Conservation (phyloP, 2,888 invertebrate genomes). For the Cheilosia grossa region DNA sequence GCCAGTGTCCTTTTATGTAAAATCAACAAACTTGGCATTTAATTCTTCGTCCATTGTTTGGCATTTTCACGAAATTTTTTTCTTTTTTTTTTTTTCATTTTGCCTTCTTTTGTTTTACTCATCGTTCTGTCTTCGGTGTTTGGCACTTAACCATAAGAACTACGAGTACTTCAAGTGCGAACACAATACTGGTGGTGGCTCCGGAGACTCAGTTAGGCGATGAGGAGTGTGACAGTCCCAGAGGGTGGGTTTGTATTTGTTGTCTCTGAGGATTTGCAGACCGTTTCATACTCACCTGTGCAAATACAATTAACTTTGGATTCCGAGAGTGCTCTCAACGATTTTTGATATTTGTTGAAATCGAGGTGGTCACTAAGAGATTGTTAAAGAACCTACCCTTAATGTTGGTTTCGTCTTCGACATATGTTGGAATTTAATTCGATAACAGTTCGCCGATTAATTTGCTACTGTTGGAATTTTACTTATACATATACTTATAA, state of each 20-base stretch:
- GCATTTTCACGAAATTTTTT: constrained; percentile 21
- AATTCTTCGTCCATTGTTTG: constrained; percentile 56
- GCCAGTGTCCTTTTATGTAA: constrained; percentile 36
- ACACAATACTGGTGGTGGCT: constrained; percentile 32
- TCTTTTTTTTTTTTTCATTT: not conserved
- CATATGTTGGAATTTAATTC: no score
- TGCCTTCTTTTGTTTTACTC: constrained; percentile 20
- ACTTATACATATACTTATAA: no score
- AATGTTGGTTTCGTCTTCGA: no score
- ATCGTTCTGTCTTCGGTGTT: constrained; percentile 7
- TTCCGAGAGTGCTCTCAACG: constrained; percentile 24
- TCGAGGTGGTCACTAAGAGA: not conserved
- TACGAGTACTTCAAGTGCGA: constrained; percentile 19
- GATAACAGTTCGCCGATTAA: no score
- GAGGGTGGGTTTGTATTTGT: not conserved
- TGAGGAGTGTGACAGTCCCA: not conserved
- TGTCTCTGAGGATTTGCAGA: not conserved
- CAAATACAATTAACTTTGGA: constrained; percentile 65
- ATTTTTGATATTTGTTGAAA: constrained; percentile 29
- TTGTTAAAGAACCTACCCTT: no score
- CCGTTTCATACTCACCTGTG: constrained; percentile 27
- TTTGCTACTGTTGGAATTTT: no score
- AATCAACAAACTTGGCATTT: constrained; percentile 69
- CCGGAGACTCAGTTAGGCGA: constrained; percentile 23
- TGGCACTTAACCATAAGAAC: constrained; percentile 51